These are phyloP conservation scores for Coranthus polyacanthus DNA, from an alignment of 2,797 vertebrate species.

Conservation along the genomic window DNA sequence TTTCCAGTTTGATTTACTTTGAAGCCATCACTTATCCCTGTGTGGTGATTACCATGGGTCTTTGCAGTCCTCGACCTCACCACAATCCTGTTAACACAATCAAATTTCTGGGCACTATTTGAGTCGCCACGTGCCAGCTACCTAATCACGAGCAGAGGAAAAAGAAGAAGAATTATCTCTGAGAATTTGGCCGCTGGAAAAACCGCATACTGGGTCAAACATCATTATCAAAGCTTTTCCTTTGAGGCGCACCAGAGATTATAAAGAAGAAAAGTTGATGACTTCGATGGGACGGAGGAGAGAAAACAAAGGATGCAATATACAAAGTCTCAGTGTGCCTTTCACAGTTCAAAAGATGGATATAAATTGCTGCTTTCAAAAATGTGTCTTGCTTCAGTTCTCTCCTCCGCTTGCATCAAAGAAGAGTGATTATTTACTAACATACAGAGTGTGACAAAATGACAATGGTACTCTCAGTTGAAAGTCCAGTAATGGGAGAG, in stretches of 20 bases:
- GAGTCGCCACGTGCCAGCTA: slow-evolving; percentile 55
- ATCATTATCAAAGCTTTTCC: slow-evolving; percentile 58
- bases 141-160: slow-evolving; percentile 49
- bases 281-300: slow-evolving; percentile 12
- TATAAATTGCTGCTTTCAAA: slow-evolving; percentile 58
- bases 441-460: slow-evolving; percentile 42
- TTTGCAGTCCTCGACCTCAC: slow-evolving; percentile 59
- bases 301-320: slow-evolving; percentile 42
- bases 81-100: slow-evolving; percentile 70
- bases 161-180: slow-evolving; percentile 37
- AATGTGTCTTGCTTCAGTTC: slow-evolving; percentile 36
- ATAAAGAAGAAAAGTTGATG: slow-evolving; percentile 44
- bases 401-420: slow-evolving; percentile 47
- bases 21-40: slow-evolving; percentile 66
- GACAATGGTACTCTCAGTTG: slow-evolving; percentile 40
- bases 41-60: slow-evolving; percentile 70
- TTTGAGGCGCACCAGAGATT: slow-evolving; percentile 44
- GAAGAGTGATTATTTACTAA: slow-evolving; percentile 40
- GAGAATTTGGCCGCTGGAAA: slow-evolving; percentile 53
- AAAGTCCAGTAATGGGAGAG: slow-evolving; percentile 33
- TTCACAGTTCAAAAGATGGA: slow-evolving; percentile 55
- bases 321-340: slow-evolving; percentile 11
- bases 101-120: slow-evolving; percentile 63
- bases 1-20: slow-evolving; percentile 75
- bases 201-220: slow-evolving; percentile 60